These are phyloP conservation scores for Trichomycterus rosablanca DNA, from an alignment of 2,113 vertebrate genomes.

Conservation along the genomic window DNA sequence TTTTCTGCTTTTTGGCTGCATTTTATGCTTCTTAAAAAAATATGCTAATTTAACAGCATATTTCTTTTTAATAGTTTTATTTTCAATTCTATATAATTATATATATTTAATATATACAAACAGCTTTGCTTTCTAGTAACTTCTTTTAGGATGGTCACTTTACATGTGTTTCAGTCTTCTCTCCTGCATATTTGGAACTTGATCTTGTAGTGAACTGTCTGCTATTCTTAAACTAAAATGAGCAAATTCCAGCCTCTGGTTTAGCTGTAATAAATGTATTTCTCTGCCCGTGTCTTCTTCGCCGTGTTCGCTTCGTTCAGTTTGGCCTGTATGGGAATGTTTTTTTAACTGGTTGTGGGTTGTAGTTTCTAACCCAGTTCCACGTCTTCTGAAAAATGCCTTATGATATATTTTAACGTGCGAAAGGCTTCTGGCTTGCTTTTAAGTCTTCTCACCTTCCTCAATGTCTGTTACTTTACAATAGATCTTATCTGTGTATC, in stretches of 20 bases:
- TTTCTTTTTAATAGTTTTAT: slow-evolving; percentile 28
- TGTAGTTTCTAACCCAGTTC: too few species aligned
- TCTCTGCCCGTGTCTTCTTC: too few species aligned
- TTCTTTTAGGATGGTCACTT: slow-evolving; percentile 1
- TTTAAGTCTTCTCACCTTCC: background rate
- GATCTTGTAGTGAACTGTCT: too few species aligned
- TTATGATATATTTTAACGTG: background rate
- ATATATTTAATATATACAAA: too few species aligned
- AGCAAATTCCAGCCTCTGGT: slow-evolving; percentile 12
- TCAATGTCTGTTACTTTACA: background rate
- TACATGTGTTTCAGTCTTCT: background rate
- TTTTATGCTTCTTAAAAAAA: slow-evolving; percentile 27
- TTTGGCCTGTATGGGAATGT: background rate
- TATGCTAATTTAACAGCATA: slow-evolving; percentile 4
- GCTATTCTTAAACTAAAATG: background rate
- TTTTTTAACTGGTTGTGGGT: slow-evolving; percentile 4
- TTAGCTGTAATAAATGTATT: slow-evolving; percentile 1
- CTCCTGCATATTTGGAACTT: too few species aligned
- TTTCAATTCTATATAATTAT: too few species aligned
- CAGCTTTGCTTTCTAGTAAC: slow-evolving; percentile 1
- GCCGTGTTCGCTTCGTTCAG: background rate
- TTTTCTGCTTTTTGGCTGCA: slow-evolving; percentile 28
- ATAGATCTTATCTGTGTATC: background rate
- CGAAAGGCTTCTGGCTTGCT: background rate
- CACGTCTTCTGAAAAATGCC: too few species aligned